Percentiles rank a stretch among this genome's conserved stretches.
phyloP scores from a whole-genome alignment of 2,797 vertebrate species.

The Spea hammondii region DNA sequence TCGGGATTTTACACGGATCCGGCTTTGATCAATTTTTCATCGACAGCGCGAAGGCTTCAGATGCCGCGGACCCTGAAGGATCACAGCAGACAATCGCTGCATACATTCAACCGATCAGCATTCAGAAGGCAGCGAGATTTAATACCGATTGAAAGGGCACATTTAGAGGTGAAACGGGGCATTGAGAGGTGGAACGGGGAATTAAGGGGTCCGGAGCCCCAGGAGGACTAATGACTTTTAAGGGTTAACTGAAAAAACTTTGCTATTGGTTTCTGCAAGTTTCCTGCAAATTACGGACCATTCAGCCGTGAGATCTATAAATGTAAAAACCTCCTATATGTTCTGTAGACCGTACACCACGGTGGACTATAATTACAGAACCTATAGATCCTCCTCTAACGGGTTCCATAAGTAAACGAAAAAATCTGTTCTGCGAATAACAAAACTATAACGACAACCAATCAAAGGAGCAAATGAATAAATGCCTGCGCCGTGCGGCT shows the following conservation, averaged over 20 bases:
- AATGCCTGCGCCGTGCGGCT: not conserved
- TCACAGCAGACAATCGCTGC: constrained; percentile 1
- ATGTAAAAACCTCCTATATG: not conserved
- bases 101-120: constrained; percentile 12
- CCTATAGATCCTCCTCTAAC: not conserved
- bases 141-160: not conserved
- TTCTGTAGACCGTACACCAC: too few relatives aligned
- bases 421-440: too few relatives aligned
- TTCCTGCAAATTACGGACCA: not conserved
- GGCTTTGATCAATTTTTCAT: constrained; percentile 47
- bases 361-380: too few relatives aligned
- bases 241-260: too few relatives aligned
- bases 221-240: too few relatives aligned
- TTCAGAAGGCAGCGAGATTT: not conserved
- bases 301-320: not conserved
- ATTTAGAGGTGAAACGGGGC: too few relatives aligned
- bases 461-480: not conserved
- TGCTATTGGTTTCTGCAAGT: too few relatives aligned
- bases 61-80: constrained; percentile 17
- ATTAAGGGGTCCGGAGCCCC: too few relatives aligned
- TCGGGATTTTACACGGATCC: constrained; percentile 28
- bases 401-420: not conserved
- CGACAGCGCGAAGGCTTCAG: constrained; percentile 11
- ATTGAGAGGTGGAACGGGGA: too few relatives aligned
- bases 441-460: not conserved